Conservation (phyloP, 2,888 invertebrate species). For the Drosophila nr. perissopoda region DNA sequence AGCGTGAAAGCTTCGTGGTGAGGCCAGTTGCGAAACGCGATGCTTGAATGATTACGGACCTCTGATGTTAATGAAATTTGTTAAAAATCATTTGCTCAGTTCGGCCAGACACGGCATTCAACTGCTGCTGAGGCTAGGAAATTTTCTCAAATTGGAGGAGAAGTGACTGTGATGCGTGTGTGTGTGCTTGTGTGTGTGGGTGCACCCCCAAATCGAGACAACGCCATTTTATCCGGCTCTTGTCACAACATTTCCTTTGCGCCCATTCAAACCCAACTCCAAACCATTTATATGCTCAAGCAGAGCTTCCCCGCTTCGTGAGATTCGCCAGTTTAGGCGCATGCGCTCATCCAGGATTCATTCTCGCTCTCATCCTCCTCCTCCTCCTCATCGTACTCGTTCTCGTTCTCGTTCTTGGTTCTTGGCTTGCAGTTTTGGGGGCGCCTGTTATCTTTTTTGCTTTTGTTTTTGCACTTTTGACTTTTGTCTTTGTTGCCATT, state of each 20-base stretch:
- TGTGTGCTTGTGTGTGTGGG: constrained; percentile 31
- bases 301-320: constrained; percentile 60
- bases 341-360: constrained; percentile 42
- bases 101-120: constrained; percentile 43
- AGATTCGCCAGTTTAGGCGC: constrained; percentile 56
- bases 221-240: constrained; percentile 65
- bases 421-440: constrained; percentile 58
- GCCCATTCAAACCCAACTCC: constrained; percentile 16
- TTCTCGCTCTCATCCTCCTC: constrained; percentile 15
- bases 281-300: constrained; percentile 2
- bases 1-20: constrained; percentile 41
- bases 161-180: constrained; percentile 37
- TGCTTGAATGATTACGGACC: constrained; percentile 84
- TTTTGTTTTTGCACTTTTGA: constrained; percentile 67
- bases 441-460: constrained; percentile 44
- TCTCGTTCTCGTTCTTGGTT: neutral
- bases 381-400: constrained; percentile 1
- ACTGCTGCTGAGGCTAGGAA: constrained; percentile 58
- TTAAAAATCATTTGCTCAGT: constrained; percentile 76
- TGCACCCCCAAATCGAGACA: constrained; percentile 46
- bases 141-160: constrained; percentile 78
- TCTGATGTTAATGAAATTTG: constrained; percentile 83
- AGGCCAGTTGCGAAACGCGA: constrained; percentile 78
- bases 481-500: constrained; percentile 76
- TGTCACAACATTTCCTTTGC: constrained; percentile 40